Evolutionary conservation across 2,888 invertebrate genomes (phyloP).

Genomic region (Agrilus cyanescens): DNA sequence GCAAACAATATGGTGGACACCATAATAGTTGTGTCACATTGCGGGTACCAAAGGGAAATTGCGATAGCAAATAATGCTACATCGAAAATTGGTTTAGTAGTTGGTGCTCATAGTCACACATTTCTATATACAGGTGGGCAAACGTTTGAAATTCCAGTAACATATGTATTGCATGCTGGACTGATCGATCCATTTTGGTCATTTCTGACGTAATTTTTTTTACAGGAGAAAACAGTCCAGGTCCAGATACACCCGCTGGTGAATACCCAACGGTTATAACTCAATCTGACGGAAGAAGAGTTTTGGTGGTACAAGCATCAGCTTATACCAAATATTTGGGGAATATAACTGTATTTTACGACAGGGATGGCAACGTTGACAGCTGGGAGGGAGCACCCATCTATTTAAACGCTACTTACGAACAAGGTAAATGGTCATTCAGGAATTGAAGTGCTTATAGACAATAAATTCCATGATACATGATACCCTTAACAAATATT

Average conservation of each 20-base stretch:
- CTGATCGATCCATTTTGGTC: no score
- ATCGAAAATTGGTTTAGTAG: slow-evolving; percentile 63
- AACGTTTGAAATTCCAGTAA: neutral
- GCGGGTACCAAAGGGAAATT: slow-evolving; percentile 59
- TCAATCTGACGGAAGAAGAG: slow-evolving; percentile 41
- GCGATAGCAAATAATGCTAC: slow-evolving; percentile 52
- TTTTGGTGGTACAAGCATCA: slow-evolving; percentile 60
- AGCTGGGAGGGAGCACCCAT: slow-evolving; percentile 60
- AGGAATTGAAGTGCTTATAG: no score
- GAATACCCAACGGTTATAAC: slow-evolving; percentile 61
- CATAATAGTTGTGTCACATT: slow-evolving; percentile 74
- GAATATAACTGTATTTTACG: slow-evolving; percentile 57
- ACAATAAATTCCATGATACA: no score
- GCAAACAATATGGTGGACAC: slow-evolving; percentile 54
- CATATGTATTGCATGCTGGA: slow-evolving; percentile 1
- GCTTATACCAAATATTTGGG: slow-evolving; percentile 69
- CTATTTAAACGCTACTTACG: slow-evolving; percentile 43
- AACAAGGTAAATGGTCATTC: slow-evolving; percentile 57
- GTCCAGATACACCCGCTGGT: slow-evolving; percentile 44
- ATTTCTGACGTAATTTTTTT: no score
- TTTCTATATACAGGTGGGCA: slow-evolving; percentile 52
- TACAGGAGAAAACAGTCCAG: slow-evolving; percentile 23
- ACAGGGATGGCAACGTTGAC: slow-evolving; percentile 51
- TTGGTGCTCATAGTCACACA: slow-evolving; percentile 75
- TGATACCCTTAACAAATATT: no score